Evolutionary conservation across 2,888 invertebrate genomes (phyloP), one percentile per base, ranked within the genome.

Genomic region (Anodontia alba): DNA sequence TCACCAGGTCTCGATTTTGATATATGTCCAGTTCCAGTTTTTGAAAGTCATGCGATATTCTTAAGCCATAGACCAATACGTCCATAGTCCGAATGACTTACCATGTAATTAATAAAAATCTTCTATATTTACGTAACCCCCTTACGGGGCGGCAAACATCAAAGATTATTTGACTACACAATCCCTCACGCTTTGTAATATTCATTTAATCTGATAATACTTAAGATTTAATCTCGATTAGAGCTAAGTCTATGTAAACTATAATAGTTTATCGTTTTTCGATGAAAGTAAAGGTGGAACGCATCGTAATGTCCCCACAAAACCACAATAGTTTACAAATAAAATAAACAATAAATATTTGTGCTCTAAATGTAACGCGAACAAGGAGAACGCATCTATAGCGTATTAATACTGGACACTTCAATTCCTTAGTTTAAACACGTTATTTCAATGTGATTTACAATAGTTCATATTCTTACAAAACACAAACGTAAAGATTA

Each of bases 151-250:
- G 62, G 62, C 33, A 33, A 62, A 62, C 17, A 62, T 62, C 62
- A 62, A 62, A 62, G 62, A 20, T 1, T 33, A 7, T 31, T 62
- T 62, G 62, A 62, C 62, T 33, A 23, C 33, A 62, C 62, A 62
- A 62, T 62, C 62, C 62, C 62, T 62, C 20, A 62, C 62, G 62
- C 62, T 62, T 62, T 33, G 23, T 62, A 62, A 33, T 12, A 62
- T 8, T 62, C 31, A 62, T 62, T 62, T 62, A 62, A 62, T 62
- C 62, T 62, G 62, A 62, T 62, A 62, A 62, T 62, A 17, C 62
- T 62, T 62, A 62, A 62, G 33, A 33, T 62, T 31, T 62, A 62
- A 62, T 62, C 33, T 62, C 33, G 62, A 62, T 62, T 62, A 62
- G 33, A 20, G 62, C 33, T 33, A 17, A 62, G 62, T 33, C 62